Percentiles rank a stretch among this genome's conserved stretches.
These are phyloP conservation scores for Cyprinodon tularosa DNA, from an alignment of 2,113 vertebrate genomes.

Conservation along the genomic window DNA sequence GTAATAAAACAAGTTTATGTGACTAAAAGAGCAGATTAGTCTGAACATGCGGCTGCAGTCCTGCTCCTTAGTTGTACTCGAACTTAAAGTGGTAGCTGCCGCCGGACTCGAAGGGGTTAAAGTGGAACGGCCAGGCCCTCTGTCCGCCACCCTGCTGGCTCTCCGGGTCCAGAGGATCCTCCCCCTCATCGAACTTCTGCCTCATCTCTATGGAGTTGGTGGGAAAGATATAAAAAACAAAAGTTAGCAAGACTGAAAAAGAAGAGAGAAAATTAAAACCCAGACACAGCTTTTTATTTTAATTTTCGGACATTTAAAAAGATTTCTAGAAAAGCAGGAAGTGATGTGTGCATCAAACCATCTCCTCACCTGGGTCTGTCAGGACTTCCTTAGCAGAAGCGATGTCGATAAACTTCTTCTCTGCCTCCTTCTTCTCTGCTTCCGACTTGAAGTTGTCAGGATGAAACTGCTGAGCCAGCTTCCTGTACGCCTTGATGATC, in stretches of 20 bases:
- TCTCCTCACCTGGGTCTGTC: constrained; percentile 81
- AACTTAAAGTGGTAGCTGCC: constrained; percentile 88
- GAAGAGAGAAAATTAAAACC: too few relatives aligned
- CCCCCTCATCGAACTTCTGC: constrained; percentile 86
- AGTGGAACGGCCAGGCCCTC: constrained; percentile 82
- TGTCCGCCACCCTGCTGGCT: constrained; percentile 82
- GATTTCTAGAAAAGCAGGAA: too few relatives aligned
- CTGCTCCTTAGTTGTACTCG: constrained; percentile 79
- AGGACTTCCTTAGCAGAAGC: constrained; percentile 87
- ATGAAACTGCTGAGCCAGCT: constrained; percentile 84
- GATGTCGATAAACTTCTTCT: constrained; percentile 86
- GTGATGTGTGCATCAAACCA: too few relatives aligned
- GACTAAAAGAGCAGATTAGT: constrained; percentile 17
- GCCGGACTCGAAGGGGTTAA: constrained; percentile 85
- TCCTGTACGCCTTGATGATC: constrained; percentile 80
- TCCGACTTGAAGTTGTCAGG: constrained; percentile 86
- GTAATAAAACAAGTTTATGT: constrained; percentile 10
- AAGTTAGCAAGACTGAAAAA: background rate
- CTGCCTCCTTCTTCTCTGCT: constrained; percentile 83
- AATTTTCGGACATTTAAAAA: background rate
- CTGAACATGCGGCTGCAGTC: background rate
- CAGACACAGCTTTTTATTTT: background rate
- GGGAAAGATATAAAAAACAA: background rate
- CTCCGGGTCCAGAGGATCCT: constrained; percentile 86
- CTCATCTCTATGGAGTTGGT: constrained; percentile 78